These are phyloP conservation scores for Meandrina meandrites DNA, from an alignment of 92 coral and sea anemone species.

Conservation along the genomic window DNA sequence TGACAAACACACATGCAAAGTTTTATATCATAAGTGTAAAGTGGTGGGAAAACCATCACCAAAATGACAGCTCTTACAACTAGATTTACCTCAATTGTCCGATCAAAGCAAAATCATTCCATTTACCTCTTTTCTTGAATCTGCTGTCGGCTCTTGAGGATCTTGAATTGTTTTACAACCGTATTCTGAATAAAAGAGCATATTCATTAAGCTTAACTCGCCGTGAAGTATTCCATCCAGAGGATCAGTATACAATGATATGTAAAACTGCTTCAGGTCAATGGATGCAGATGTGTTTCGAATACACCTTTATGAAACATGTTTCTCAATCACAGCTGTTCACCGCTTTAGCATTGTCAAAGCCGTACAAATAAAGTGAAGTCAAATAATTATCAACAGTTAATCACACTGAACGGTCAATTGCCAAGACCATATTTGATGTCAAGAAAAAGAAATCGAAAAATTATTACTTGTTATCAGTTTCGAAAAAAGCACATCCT, in stretches of 20 bases:
- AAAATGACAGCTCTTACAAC: too few relatives aligned
- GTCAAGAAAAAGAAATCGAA: too few relatives aligned
- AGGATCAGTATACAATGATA: neutral
- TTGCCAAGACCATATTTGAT: too few relatives aligned
- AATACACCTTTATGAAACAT: too few relatives aligned
- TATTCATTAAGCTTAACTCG: neutral
- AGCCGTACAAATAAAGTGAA: too few relatives aligned
- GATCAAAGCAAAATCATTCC: neutral
- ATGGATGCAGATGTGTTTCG: neutral
- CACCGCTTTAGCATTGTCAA: neutral
- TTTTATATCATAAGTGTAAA: neutral
- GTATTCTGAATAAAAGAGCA: neutral
- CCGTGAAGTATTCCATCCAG: too few relatives aligned
- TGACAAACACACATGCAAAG: neutral
- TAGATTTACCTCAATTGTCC: neutral
- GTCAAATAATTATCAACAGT: too few relatives aligned
- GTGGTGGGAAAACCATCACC: too few relatives aligned
- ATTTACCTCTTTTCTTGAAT: constrained; percentile 34
- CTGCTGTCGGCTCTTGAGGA: constrained; percentile 30
- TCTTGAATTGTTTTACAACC: constrained; percentile 29
- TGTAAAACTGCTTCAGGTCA: neutral
- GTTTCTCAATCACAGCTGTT: neutral
- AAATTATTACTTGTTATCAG: too few relatives aligned
- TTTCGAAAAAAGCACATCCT: too few relatives aligned
- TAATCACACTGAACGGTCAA: too few relatives aligned